These are phyloP conservation scores for Pseudoips prasinana DNA, from an alignment of 2,888 invertebrate species.

Conservation along the genomic window DNA sequence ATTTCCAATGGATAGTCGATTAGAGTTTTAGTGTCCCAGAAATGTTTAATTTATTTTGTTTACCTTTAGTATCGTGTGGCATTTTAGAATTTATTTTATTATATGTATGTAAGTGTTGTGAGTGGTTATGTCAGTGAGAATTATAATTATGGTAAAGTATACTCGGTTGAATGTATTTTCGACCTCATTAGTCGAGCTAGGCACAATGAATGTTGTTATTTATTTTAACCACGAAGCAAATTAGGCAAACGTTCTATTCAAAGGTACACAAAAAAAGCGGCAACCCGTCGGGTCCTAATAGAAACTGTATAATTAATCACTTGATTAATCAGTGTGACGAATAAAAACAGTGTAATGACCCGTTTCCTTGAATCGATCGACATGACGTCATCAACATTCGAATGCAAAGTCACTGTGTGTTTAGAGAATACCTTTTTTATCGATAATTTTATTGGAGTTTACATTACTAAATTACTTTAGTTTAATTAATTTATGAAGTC, in stretches of 20 bases:
- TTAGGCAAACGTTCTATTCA: slow-evolving; percentile 39
- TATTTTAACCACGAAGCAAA: slow-evolving; percentile 32
- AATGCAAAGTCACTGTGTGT: slow-evolving; percentile 70
- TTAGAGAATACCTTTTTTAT: slow-evolving; percentile 47
- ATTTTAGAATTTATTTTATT: slow-evolving; percentile 5
- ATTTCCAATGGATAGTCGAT: slow-evolving; percentile 11
- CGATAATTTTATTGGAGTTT: slow-evolving; percentile 42
- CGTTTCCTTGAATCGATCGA: slow-evolving; percentile 77
- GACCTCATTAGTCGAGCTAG: slow-evolving; percentile 21
- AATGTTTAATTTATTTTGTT: slow-evolving; percentile 1
- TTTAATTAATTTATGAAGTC: no score
- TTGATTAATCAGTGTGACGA: slow-evolving; percentile 81
- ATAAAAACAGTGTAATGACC: slow-evolving; percentile 81
- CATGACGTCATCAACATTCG: slow-evolving; percentile 74
- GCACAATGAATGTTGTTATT: slow-evolving; percentile 26
- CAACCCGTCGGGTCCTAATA: slow-evolving; percentile 62
- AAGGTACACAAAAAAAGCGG: slow-evolving; percentile 52
- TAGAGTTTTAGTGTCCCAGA: no score
- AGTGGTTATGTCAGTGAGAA: no score
- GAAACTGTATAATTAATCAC: slow-evolving; percentile 79
- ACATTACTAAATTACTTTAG: no score
- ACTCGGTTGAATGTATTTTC: slow-evolving; percentile 12
- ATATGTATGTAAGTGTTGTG: slow-evolving; percentile 7
- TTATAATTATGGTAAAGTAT: slow-evolving; percentile 6
- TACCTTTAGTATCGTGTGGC: not conserved